Base-by-base conservation (phyloP, 2,113 vertebrate genomes). In the Microcebus griseorufus region DNA sequence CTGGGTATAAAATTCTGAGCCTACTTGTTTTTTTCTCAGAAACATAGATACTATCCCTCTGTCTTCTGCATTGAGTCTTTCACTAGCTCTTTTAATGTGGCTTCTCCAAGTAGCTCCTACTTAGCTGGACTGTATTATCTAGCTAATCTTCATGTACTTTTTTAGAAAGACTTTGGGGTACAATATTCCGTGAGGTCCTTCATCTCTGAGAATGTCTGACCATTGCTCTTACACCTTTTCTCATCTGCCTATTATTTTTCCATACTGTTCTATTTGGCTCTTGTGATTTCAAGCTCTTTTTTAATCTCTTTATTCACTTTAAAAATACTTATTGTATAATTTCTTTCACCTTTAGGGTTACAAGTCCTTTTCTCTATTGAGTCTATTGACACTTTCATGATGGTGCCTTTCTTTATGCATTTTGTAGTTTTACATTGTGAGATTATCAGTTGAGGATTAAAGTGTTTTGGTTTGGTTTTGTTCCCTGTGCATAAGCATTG, bases 1-100 rank as follows among this genome's bases (percentile, higher is more conserved):
- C 87, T 83, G 9, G 62, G 87, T 92, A 92, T 89, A 58, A 81
- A 88, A 70, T 42, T 70, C 37, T 88, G 51, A 9, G 20, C 72
- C 65, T 42, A 0, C 13, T 75, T 39, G 45, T 39, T 64, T 27
- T 60, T 45, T 11, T 4, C 8, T 17, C 60, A 51, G 78, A 69
- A n/a, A 45, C 25, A 17, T 13, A 29, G 25, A 29, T 58, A 1
- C 16, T 29, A 12, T 23, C 37, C 29, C 39, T 39, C 11, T 7
- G 5, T 37, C 42, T 78, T 76, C 62, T 51, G 5, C 45, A 22
- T 2, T 72, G 18, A 65, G 27, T 10, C 3, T 55, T 53, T 85
- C 67, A 42, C 10, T 32, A 22, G 73, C n/a, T 79, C 39, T 85
- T 89, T 72, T 51, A 12, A 27, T 60, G 25, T 17, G 45, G 32